Conservation (phyloP, 1,140 invertebrate species). For the Heliothis virescens region DNA sequence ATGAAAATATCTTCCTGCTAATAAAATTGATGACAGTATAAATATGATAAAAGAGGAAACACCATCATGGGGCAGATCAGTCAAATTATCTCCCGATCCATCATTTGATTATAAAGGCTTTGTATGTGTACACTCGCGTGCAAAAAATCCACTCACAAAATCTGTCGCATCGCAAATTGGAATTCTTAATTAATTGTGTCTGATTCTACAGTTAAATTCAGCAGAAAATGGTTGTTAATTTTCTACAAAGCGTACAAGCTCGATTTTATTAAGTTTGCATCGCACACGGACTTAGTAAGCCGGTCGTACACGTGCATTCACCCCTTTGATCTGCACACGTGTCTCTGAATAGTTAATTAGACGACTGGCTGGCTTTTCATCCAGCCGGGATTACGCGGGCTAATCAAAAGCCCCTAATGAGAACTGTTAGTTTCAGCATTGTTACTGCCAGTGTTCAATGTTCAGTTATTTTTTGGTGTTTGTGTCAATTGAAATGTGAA, state of each 20-base stretch:
- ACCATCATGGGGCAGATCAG: background rate
- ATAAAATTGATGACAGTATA: too few relatives aligned
- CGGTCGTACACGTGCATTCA: slow-evolving; percentile 1
- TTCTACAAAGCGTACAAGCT: background rate
- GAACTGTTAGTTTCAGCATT: background rate
- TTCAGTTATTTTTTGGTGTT: background rate
- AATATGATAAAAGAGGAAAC: too few relatives aligned
- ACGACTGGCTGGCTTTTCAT: slow-evolving; percentile 41
- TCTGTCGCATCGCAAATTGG: too few relatives aligned
- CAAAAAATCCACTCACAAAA: too few relatives aligned
- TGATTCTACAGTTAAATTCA: too few relatives aligned
- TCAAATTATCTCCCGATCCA: background rate
- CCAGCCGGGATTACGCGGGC: slow-evolving; percentile 17
- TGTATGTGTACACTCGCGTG: too few relatives aligned
- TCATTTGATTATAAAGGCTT: background rate
- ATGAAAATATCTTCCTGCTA: background rate
- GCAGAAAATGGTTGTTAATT: too few relatives aligned
- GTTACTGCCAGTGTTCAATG: background rate
- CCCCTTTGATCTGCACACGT: slow-evolving; percentile 34
- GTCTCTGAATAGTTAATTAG: slow-evolving; percentile 46
- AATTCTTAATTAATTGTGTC: too few relatives aligned
- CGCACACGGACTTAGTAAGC: background rate
- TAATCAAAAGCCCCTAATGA: slow-evolving; percentile 28
- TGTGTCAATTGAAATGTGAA: slow-evolving; percentile 6
- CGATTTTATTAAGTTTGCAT: background rate